Conservation (phyloP, 2,113 vertebrate species). For the Alexandromys fortis region DNA sequence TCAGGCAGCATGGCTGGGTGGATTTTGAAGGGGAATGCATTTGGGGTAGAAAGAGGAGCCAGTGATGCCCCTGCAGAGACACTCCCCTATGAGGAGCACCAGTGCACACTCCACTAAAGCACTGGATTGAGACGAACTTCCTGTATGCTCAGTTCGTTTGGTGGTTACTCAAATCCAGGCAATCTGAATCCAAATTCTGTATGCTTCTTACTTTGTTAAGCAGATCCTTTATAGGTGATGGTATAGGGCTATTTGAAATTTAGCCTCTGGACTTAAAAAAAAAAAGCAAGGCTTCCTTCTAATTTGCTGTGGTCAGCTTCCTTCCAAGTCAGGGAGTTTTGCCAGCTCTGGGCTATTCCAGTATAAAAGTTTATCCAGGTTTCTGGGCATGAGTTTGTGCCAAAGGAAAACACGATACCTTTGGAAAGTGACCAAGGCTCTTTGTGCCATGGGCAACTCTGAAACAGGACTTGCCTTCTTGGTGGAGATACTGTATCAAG, state of each 20-base stretch:
- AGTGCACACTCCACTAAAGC: not conserved
- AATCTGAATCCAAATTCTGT: not conserved
- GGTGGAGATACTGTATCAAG: conserved; percentile 20
- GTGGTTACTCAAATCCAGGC: not conserved
- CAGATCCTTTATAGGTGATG: not conserved
- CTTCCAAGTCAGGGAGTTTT: conserved; percentile 7
- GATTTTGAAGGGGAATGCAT: not conserved
- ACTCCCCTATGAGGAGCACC: not conserved
- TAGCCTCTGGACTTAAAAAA: not conserved
- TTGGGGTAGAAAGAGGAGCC: no score
- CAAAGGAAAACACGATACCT: conserved; percentile 56
- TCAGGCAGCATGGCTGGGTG: not conserved
- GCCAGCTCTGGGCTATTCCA: not conserved
- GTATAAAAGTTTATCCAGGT: conserved; percentile 61
- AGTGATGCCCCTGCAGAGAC: not conserved
- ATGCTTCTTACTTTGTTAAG: not conserved
- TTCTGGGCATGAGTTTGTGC: conserved; percentile 56
- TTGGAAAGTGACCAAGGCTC: conserved; percentile 52
- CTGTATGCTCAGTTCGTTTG: not conserved
- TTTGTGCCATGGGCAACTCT: conserved; percentile 52
- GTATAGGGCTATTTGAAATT: not conserved
- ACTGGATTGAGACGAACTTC: not conserved
- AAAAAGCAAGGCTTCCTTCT: not conserved
- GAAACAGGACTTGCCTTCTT: conserved; percentile 59
- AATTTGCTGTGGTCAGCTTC: not conserved